Conservation (phyloP, 35 echinoderm and acorn worm genomes). For the Holothuria glaberrima region DNA sequence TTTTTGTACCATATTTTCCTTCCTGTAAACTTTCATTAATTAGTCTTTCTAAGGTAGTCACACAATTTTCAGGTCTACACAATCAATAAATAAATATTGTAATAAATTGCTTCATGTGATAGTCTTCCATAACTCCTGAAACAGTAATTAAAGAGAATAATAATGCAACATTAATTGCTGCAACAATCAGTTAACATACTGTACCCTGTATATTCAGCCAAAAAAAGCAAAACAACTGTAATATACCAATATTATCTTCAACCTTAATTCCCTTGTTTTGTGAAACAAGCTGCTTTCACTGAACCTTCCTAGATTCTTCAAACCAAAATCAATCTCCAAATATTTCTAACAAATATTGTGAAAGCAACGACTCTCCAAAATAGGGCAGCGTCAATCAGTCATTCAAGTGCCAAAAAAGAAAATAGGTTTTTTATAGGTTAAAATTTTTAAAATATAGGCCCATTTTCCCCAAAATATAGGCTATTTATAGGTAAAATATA, state of each 20-base stretch:
- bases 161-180: not conserved
- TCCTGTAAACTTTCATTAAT: no score
- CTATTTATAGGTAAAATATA: no score
- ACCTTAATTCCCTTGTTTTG: not conserved
- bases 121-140: not conserved
- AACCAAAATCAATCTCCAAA: not conserved
- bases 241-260: not conserved
- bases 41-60: no score
- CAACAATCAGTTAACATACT: not conserved
- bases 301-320: not conserved
- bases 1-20: no score
- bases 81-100: no score
- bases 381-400: no score
- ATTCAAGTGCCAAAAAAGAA: no score
- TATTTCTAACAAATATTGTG: constrained; percentile 21
- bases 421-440: no score
- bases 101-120: no score
- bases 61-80: no score
- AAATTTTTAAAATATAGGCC: no score
- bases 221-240: not conserved
- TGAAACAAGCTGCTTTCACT: constrained; percentile 3
- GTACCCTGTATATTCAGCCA: not conserved
- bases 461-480: no score
- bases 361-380: not conserved
- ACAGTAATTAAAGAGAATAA: not conserved